Percentiles rank a stretch among this genome's conserved stretches.
Evolutionary conservation across 2,113 vertebrate genomes (phyloP).

Genomic region (Epinephelus fuscoguttatus): DNA sequence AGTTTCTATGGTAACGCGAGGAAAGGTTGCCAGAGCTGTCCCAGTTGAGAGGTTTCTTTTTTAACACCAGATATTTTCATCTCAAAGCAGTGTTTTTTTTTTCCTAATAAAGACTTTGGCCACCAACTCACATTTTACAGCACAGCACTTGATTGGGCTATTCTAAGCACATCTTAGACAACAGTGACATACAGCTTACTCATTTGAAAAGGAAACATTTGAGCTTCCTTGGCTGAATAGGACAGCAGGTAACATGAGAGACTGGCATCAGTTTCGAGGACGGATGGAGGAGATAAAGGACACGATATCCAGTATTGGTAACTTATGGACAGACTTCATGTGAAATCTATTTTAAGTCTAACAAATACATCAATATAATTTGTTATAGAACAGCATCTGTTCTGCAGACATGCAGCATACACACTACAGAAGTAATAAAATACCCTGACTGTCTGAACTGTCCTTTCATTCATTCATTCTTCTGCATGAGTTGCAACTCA

Average conservation of each 20-base stretch:
- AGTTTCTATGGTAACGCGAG: slow-evolving; percentile 74
- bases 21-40: slow-evolving; percentile 50
- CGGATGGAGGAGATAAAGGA: slow-evolving; percentile 48
- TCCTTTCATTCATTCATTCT: too few relatives aligned
- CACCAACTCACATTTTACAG: slow-evolving; percentile 22
- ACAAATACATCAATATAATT: background rate
- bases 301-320: slow-evolving; percentile 23
- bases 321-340: background rate
- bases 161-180: slow-evolving; percentile 1
- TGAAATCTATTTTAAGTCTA: background rate
- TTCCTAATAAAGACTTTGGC: background rate
- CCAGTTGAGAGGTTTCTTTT: slow-evolving; percentile 52
- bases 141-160: background rate
- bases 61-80: slow-evolving; percentile 46
- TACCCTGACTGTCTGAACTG: too few relatives aligned
- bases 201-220: slow-evolving; percentile 29
- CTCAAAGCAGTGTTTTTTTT: slow-evolving; percentile 18
- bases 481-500: too few relatives aligned
- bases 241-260: slow-evolving; percentile 57
- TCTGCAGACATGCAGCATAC: slow-evolving; percentile 3
- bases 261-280: slow-evolving; percentile 55
- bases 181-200: background rate
- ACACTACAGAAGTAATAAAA: too few relatives aligned
- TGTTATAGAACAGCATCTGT: background rate
- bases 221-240: slow-evolving; percentile 37